Base-by-base conservation (phyloP, 2,888 invertebrate genomes). In the Perithous albicinctus region DNA sequence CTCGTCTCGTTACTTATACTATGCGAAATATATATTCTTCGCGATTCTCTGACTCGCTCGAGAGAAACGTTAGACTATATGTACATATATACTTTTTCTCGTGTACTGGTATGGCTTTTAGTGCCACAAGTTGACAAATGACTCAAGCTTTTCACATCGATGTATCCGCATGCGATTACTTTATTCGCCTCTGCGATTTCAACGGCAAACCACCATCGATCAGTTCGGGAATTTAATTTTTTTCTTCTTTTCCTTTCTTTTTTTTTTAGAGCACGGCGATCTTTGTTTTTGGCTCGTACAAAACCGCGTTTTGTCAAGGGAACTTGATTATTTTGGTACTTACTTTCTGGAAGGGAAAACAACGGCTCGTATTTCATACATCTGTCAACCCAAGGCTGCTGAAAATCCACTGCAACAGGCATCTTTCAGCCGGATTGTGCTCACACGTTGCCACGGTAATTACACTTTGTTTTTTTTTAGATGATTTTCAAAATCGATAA, bases 1-100 rank as follows among this genome's bases (percentile, higher is more conserved):
- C 86, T 86, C 85, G 82, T 69, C 77, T 70, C 80, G 78, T 85
- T 85, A 75, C 84, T 85, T 85, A 84, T 86, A 80, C 74, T 64
- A 56, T 56, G 48, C 20, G 12, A 69, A 32, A 56, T 26, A 72
- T 26, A 72, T 79, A 79, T 78, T 59, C 70, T 78, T 79, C 66
- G 51, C 78, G 67, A 76, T 84, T 72, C 72, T 56, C 32, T 56
- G 56, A 26, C 48, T 67, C 48, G 32, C 74, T 75, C 64, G 46
- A 32, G 66, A 77, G 26, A 67, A 67, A 73, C 48, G 35, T 18
- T 48, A 54, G 72, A 67, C 61, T 73, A 43, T 54, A 38, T 66
- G 66, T 59, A n/a, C n/a, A n/a, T n/a, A n/a, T n/a, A n/a, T n/a
- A n/a, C n/a, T n/a, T 82, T 72, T 54, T n/a, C 73, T 75, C 78